These are phyloP conservation scores for Corythornis madagascariensis DNA, from an alignment of 2,113 vertebrate genomes.

Conservation along the genomic window DNA sequence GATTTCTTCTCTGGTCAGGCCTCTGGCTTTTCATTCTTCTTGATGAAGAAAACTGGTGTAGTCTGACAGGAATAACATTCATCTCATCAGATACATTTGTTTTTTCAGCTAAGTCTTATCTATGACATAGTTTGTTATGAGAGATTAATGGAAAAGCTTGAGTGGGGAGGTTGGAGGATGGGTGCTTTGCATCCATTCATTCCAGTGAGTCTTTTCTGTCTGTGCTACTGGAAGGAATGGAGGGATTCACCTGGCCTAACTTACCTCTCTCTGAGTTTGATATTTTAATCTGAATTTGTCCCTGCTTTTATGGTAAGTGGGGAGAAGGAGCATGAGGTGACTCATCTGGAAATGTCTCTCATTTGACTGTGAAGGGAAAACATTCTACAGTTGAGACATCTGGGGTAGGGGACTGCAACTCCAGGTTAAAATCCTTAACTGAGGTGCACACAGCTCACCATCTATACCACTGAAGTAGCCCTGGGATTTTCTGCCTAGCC, in stretches of 20 bases:
- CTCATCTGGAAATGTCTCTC: slow-evolving; percentile 8
- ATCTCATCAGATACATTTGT: slow-evolving; percentile 13
- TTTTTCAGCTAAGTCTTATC: slow-evolving; percentile 19
- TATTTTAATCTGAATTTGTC: slow-evolving; percentile 31
- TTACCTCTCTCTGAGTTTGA: not conserved
- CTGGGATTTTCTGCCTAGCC: not conserved
- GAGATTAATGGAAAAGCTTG: not conserved
- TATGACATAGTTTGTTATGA: not conserved
- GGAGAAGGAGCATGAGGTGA: slow-evolving; percentile 1
- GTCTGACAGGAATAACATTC: not conserved
- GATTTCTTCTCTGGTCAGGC: not conserved
- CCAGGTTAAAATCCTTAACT: not conserved
- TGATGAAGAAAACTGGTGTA: slow-evolving; percentile 1
- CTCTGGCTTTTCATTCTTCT: slow-evolving; percentile 26
- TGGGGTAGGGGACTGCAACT: not conserved
- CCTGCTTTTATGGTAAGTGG: not conserved
- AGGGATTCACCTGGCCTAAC: slow-evolving; percentile 30
- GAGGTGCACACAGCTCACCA: not conserved
- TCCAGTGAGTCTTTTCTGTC: not conserved
- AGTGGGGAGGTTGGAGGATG: not conserved
- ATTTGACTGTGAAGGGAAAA: not conserved
- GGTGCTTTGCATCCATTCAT: not conserved
- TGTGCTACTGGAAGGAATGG: slow-evolving; percentile 5
- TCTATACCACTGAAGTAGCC: not conserved
- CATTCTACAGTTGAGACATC: not conserved